phyloP scores from a whole-genome alignment of 2,888 invertebrate genomes.

The Habroteleia sp. region DNA sequence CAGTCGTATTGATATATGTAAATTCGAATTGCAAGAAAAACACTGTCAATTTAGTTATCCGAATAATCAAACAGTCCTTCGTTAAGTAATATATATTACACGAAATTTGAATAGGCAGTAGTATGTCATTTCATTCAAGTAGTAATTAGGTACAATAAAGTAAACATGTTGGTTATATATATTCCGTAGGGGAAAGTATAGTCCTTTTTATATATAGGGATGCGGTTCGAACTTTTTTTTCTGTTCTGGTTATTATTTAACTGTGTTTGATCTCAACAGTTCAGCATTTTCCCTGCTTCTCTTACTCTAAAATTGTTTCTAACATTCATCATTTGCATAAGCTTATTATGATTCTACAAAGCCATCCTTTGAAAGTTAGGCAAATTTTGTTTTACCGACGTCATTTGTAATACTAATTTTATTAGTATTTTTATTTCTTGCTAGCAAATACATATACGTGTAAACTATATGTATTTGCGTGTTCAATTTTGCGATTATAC shows the following conservation, averaged over 20 bases:
- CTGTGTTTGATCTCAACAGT: slow-evolving; percentile 1
- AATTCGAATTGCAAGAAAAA: slow-evolving; percentile 48
- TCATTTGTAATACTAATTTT: neutral
- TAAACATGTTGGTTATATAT: slow-evolving; percentile 44
- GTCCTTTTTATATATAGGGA: slow-evolving; percentile 28
- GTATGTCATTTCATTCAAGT: slow-evolving; percentile 38
- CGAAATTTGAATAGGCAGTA: slow-evolving; percentile 39
- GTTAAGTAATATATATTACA: slow-evolving; percentile 28
- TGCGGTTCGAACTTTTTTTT: slow-evolving; percentile 10
- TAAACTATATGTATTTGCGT: too few species aligned
- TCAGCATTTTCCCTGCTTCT: too few species aligned
- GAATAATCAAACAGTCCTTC: slow-evolving; percentile 39
- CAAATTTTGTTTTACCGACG: too few species aligned
- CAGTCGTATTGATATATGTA: slow-evolving; percentile 47
- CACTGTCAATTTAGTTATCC: slow-evolving; percentile 44
- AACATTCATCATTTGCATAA: too few species aligned
- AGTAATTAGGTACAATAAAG: slow-evolving; percentile 21
- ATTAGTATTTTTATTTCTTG: too few species aligned
- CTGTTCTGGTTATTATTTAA: neutral
- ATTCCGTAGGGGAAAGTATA: slow-evolving; percentile 30
- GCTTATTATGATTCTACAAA: too few species aligned
- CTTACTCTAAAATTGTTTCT: too few species aligned
- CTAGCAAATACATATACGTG: too few species aligned
- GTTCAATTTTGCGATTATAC: too few species aligned
- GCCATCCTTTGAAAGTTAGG: too few species aligned